Conservation (phyloP, 2,797 vertebrate genomes). For the Acrossocheilus wenchowensis region DNA sequence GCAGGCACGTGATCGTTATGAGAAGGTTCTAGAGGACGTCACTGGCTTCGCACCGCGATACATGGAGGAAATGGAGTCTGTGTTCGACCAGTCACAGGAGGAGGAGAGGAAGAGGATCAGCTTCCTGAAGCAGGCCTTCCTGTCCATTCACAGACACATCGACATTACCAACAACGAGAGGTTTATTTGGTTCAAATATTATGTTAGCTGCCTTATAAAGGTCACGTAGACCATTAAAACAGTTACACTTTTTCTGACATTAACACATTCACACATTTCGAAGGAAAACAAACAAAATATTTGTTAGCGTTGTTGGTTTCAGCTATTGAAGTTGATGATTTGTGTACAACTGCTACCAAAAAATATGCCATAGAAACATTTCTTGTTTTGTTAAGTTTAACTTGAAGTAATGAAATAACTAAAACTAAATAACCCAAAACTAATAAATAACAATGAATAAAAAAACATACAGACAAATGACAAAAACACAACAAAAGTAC, state of each 20-base stretch:
- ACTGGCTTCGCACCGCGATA: slow-evolving; percentile 84
- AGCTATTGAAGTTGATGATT: not conserved
- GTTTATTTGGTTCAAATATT: slow-evolving; percentile 54
- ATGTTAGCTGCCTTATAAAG: not conserved
- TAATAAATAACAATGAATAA: too few relatives aligned
- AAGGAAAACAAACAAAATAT: not conserved
- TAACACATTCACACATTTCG: not conserved
- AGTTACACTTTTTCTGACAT: not conserved
- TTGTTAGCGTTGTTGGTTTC: not conserved
- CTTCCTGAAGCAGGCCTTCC: slow-evolving; percentile 84
- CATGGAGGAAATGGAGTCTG: slow-evolving; percentile 90
- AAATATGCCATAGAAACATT: not conserved
- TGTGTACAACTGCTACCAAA: not conserved
- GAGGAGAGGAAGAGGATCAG: slow-evolving; percentile 84
- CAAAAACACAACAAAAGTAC: too few relatives aligned
- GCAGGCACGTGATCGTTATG: slow-evolving; percentile 78
- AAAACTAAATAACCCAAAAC: too few relatives aligned
- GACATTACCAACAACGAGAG: slow-evolving; percentile 84
- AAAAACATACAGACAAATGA: too few relatives aligned
- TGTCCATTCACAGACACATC: slow-evolving; percentile 84
- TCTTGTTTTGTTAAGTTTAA: not conserved
- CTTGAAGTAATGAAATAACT: not conserved
- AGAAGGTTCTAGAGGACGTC: slow-evolving; percentile 83
- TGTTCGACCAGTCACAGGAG: slow-evolving; percentile 86
- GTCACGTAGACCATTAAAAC: not conserved